phyloP scores from a whole-genome alignment of 2,797 vertebrate species.

The Schizothorax lantsangensis region DNA sequence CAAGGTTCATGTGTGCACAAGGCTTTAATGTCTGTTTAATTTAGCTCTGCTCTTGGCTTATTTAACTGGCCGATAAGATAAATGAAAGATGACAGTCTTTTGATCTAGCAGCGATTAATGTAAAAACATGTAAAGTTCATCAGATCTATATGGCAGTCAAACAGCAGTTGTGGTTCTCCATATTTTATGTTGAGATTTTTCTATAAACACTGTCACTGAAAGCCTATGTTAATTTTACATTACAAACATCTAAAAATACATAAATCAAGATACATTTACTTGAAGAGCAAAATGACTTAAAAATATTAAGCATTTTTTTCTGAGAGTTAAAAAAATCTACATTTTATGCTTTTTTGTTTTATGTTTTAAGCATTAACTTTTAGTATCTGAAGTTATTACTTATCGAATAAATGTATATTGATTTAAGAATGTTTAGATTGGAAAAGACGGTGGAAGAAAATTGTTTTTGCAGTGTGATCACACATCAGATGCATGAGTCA shows the following conservation, averaged over 20 bases:
- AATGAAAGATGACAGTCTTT: not conserved
- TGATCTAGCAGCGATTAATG: not conserved
- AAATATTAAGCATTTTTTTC: not conserved
- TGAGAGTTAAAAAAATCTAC: not conserved
- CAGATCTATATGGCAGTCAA: not conserved
- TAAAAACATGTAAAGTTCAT: not conserved
- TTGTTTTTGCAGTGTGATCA: too few relatives aligned
- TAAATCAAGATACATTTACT: not conserved
- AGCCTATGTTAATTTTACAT: not conserved
- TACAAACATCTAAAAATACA: not conserved
- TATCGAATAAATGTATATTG: too few relatives aligned
- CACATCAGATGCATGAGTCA: not conserved
- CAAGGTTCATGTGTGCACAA: constrained; percentile 10
- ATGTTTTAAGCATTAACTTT: not conserved
- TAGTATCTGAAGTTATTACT: too few relatives aligned
- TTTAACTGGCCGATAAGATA: not conserved
- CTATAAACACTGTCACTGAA: not conserved
- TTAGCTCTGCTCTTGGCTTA: not conserved
- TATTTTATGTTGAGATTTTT: not conserved
- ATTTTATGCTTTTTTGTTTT: not conserved
- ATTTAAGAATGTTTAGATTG: too few relatives aligned
- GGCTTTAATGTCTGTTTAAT: not conserved
- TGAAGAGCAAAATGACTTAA: not conserved
- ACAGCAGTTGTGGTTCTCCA: not conserved
- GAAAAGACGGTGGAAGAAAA: too few relatives aligned